phyloP scores from a whole-genome alignment of 2,797 vertebrate species.

The Uromys caudimaculatus region DNA sequence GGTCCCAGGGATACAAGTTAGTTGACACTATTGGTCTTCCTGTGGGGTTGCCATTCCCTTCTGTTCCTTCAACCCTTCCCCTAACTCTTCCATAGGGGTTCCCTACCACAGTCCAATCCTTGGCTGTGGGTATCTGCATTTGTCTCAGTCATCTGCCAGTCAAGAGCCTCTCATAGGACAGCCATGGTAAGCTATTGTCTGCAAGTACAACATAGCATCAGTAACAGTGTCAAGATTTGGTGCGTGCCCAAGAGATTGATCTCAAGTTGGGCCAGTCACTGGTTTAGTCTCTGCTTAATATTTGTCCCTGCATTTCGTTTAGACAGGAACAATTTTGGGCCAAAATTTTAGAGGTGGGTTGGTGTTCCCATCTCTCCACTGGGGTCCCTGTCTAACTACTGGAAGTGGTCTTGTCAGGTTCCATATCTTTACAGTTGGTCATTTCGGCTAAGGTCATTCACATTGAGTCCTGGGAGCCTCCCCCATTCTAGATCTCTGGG shows the following conservation, averaged over 20 bases:
- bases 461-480: not conserved
- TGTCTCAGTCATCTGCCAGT: not conserved
- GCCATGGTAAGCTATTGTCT: not conserved
- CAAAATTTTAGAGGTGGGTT: not conserved
- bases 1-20: not conserved
- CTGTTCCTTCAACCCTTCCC: too few relatives aligned
- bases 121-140: not conserved
- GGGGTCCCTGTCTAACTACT: not conserved
- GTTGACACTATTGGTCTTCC: not conserved
- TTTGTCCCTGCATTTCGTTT: not conserved
- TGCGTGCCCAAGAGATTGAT: not conserved
- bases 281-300: not conserved
- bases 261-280: not conserved
- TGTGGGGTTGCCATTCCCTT: not conserved
- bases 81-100: not conserved
- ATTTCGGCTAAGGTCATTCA: not conserved
- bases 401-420: not conserved
- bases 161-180: not conserved
- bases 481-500: not conserved
- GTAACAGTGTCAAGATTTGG: not conserved
- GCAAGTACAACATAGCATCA: not conserved
- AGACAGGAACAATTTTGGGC: not conserved
- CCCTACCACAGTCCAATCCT: not conserved
- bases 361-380: not conserved
- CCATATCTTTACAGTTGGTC: not conserved